Evolutionary conservation across 1,140 invertebrate species (phyloP), one percentile per base, ranked within the genome.

Genomic region (Drosophila willistoni): DNA sequence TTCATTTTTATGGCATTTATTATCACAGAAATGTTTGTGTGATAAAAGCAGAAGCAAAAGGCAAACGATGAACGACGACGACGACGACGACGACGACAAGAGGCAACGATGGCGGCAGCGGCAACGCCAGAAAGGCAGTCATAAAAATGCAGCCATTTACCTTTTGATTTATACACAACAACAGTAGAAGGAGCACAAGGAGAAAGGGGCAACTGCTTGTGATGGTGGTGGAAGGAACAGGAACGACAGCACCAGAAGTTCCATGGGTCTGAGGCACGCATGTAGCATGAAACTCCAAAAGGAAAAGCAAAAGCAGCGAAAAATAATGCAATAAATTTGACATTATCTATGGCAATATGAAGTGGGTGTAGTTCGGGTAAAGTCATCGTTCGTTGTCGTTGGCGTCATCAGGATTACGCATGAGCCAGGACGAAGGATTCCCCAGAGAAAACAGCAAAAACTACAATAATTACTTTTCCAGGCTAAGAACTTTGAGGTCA

Each of bases 1-100:
- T 89, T 89, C 84, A 89, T 89, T 89, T 89, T 89, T 89, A 89
- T 89, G 84, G 84, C 84, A 89, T 89, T 89, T 89, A 89, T 89
- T 89, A 89, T 89, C 84, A 89, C 85, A 84, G 80, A 89, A 87
- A 89, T 89, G 84, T 90, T 89, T 87, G 84, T 87, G 77, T 89
- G 84, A 89, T 89, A 89, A 89, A 89, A 89, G 84, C 80, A 81
- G 80, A 84, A 73, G 79, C 77, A 72, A 86, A 75, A 73, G 75
- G 76, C 83, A 74, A 82, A 83, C 79, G 83, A 82, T 77, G 81
- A 85, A n/a, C n/a, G n/a, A 76, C n/a, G n/a, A n/a, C 83, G 78
- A 80, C 74, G 42, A 12, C 2, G 4, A 39, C 66, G 14, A 44
- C 63, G 36, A n/a, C 57, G 64, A 42, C 19, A 29, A 29, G 29